phyloP scores from a whole-genome alignment of 1,140 invertebrate species.

The Brachionus rubens region DNA sequence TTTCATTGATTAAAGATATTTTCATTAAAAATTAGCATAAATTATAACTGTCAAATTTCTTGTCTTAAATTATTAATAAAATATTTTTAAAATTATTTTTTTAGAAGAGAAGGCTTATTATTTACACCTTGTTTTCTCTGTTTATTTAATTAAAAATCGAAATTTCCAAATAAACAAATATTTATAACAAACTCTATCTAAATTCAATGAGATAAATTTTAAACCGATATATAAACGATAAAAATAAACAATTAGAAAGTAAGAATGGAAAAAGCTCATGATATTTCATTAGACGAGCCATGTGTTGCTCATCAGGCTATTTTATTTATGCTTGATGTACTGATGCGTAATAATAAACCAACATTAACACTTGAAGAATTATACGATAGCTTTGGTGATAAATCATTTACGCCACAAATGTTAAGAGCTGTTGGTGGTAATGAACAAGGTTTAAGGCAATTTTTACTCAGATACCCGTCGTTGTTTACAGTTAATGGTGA shows the following conservation, averaged over 20 bases:
- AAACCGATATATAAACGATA: too few relatives aligned
- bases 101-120: conserved; percentile 1
- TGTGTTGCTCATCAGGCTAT: conserved; percentile 58
- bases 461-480: conserved; percentile 61
- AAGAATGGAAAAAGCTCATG: conserved; percentile 47
- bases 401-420: conserved; percentile 61
- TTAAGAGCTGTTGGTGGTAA: conserved; percentile 59
- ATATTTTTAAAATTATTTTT: neutral
- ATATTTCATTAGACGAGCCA: conserved; percentile 47
- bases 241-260: neutral
- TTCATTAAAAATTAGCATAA: too few relatives aligned
- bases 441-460: conserved; percentile 60
- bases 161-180: too few relatives aligned
- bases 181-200: too few relatives aligned
- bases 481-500: conserved; percentile 60
- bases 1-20: too few relatives aligned
- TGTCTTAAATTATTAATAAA: too few relatives aligned
- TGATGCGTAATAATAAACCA: conserved; percentile 58
- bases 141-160: too few relatives aligned
- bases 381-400: conserved; percentile 60
- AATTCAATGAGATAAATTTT: too few relatives aligned
- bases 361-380: conserved; percentile 57
- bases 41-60: too few relatives aligned
- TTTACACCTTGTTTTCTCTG: neutral
- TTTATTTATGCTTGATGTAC: conserved; percentile 61